Conservation (phyloP, 2,113 vertebrate genomes). For the Lontra canadensis region DNA sequence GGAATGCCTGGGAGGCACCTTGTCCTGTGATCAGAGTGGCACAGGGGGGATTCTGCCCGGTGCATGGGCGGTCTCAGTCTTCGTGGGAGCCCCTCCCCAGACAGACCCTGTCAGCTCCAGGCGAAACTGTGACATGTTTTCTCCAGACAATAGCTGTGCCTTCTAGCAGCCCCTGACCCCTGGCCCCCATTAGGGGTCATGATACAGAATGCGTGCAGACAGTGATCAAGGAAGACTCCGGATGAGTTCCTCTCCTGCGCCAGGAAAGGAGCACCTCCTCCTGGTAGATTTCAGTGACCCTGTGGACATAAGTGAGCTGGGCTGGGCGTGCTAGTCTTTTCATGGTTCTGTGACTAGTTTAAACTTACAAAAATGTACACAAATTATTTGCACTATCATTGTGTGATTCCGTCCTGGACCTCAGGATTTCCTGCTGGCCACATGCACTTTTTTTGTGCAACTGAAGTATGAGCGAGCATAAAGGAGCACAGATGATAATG, state of each 20-base stretch:
- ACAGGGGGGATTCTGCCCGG: background rate
- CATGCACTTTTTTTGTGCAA: background rate
- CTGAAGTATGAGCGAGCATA: slow-evolving; percentile 2
- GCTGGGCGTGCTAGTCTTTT: background rate
- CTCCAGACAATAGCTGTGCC: background rate
- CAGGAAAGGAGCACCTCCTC: background rate
- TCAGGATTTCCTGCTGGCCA: slow-evolving; percentile 52
- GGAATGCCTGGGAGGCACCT: slow-evolving; percentile 14
- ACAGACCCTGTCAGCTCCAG: slow-evolving; percentile 34
- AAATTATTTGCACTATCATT: background rate
- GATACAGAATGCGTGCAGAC: slow-evolving; percentile 4
- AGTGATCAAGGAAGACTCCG: background rate
- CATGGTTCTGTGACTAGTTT: background rate
- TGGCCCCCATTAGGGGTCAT: background rate
- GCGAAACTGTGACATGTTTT: slow-evolving; percentile 25
- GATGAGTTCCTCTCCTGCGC: background rate
- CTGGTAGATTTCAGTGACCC: background rate
- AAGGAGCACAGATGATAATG: background rate
- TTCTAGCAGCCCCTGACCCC: slow-evolving; percentile 21
- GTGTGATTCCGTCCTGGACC: background rate
- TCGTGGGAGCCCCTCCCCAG: background rate
- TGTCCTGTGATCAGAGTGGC: slow-evolving; percentile 52
- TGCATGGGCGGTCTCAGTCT: background rate
- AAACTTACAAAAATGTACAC: background rate
- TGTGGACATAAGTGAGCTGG: background rate